Base-by-base conservation (phyloP, 2,888 invertebrate genomes). In the Tolmerus cingulatus region DNA sequence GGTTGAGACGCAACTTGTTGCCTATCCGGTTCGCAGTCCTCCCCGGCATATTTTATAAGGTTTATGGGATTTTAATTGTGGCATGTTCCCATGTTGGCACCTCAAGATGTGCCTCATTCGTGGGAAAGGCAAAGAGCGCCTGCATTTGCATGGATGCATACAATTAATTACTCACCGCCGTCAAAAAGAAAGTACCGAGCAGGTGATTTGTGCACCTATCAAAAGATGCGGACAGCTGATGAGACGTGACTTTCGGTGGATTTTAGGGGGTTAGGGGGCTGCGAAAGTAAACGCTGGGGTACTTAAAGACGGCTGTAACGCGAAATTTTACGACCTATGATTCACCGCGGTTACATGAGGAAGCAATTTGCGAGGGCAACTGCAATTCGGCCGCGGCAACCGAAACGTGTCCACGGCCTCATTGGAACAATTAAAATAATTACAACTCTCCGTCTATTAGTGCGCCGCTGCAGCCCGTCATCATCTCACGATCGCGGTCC, bases 401-500 rank as follows among this genome's bases (percentile, higher is more conserved):
- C 66, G 8, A 66, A 66, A 66, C 66, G 23, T 66, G 66, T 66
- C 23, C 23, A 27, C 66, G 66, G 66, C 23, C 23, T 43, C 19
- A 78, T 78, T 43, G 43, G 23, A 76, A 40, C 76, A 76, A 76
- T 76, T 76, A 78, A 78, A 78, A 78, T 78, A 78, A 78, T 78
- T 43, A 40, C 78, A 14, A 43, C 23, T 78, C 78, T 43, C 19
- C 40, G 37, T 76, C 19, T 76, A 76, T 76, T 76, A 76, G 40
- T 76, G 37, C 19, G 46, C 37, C 14, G 78, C 78, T 78, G 51
- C 19, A 79, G 14, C 79, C 51, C 46, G 51, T 79, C 51, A 46
- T 79, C 79, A 51, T 79, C 51, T 88, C 87, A 88, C 86, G 87
- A 88, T 84, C 78, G 84, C n/a, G 40, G n/a, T 46, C 23, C 12